phyloP scores from a whole-genome alignment of 2,888 invertebrate genomes.

The Eristalis intricaria region DNA sequence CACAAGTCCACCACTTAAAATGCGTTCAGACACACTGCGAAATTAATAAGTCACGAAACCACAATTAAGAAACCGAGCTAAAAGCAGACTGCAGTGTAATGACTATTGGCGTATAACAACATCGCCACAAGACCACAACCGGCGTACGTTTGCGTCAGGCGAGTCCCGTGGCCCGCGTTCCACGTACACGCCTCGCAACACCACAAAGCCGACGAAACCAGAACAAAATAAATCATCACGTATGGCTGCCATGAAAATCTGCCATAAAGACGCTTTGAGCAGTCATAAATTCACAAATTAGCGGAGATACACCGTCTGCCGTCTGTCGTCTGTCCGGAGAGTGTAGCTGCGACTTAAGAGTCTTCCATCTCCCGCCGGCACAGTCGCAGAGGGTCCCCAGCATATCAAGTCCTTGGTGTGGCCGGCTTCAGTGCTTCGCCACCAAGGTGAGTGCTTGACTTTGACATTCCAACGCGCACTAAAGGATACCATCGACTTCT shows the following conservation, averaged over 20 bases:
- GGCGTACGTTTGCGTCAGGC: not conserved
- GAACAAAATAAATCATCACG: constrained; percentile 40
- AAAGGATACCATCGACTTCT: constrained; percentile 9
- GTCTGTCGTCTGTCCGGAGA: not conserved
- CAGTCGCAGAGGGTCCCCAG: not conserved
- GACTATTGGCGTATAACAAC: not conserved
- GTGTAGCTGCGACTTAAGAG: not conserved
- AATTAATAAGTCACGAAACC: constrained; percentile 28
- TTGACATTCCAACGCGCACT: constrained; percentile 27
- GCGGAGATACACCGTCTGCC: constrained; percentile 7
- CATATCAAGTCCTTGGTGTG: not conserved
- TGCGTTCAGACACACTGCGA: not conserved
- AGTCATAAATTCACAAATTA: constrained; percentile 39
- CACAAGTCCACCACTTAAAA: not conserved
- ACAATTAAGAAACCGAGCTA: constrained; percentile 7
- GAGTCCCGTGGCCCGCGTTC: not conserved
- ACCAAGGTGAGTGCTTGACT: constrained; percentile 16
- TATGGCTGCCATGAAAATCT: constrained; percentile 22
- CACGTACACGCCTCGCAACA: not conserved
- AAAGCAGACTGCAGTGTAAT: constrained; percentile 3
- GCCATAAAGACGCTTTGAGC: constrained; percentile 33
- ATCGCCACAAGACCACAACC: not conserved
- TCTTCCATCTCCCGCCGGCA: not conserved
- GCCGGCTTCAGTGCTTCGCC: not conserved
- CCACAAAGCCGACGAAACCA: constrained; percentile 2